A percentile compares a stretch with the other conserved stretches of the same genome.
Evolutionary conservation across 2,888 invertebrate species (phyloP).

Genomic region (Oscheius sp.): DNA sequence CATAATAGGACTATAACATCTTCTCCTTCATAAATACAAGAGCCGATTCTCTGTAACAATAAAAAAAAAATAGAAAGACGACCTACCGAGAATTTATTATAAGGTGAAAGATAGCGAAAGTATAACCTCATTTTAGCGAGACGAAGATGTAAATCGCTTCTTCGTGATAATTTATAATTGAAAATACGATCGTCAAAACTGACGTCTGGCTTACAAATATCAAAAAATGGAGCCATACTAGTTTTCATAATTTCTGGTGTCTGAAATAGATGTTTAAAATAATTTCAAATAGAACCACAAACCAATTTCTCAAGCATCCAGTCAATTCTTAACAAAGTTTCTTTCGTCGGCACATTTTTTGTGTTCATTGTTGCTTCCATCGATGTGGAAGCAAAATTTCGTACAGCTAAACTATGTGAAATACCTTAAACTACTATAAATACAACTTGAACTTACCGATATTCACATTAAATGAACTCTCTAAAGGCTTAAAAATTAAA

Average conservation of each 20-base stretch:
- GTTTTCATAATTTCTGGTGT: constrained; percentile 53
- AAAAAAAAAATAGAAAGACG: not conserved
- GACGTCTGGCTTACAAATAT: constrained; percentile 47
- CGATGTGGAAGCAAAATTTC: too few relatives aligned
- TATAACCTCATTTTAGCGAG: constrained; percentile 63
- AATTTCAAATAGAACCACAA: not conserved
- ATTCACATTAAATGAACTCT: too few relatives aligned
- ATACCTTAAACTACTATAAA: too few relatives aligned
- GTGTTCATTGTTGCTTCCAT: too few relatives aligned
- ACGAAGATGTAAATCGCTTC: constrained; percentile 45
- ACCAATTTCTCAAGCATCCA: constrained; percentile 58
- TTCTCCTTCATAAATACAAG: constrained; percentile 62
- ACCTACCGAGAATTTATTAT: constrained; percentile 61
- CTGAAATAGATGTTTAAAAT: constrained; percentile 34
- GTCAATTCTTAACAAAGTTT: constrained; percentile 51
- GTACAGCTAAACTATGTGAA: too few relatives aligned
- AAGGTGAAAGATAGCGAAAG: constrained; percentile 62
- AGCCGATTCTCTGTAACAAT: constrained; percentile 57
- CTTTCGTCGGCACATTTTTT: constrained; percentile 42
- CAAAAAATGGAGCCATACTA: constrained; percentile 50
- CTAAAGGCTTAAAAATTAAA: too few relatives aligned
- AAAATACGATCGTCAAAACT: constrained; percentile 58
- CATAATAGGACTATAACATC: constrained; percentile 62
- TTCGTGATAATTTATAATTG: constrained; percentile 48
- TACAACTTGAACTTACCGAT: too few relatives aligned